Evolutionary conservation across 2,113 vertebrate species (phyloP).

Genomic region (Leptodactylus fuscus): DNA sequence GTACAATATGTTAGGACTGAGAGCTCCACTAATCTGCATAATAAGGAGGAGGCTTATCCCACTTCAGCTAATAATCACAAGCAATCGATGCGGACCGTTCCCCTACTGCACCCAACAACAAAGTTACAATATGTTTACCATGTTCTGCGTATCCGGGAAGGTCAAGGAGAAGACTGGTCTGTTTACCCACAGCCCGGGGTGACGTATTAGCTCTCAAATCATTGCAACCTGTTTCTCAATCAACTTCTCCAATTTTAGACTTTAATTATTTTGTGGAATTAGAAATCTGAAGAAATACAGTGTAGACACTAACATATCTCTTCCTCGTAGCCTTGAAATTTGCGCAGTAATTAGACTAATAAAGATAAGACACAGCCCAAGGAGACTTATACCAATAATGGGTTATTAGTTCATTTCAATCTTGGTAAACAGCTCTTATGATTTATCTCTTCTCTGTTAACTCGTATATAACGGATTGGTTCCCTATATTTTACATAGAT

Average conservation of each 20-base stretch:
- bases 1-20: conserved; percentile 98
- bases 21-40: conserved; percentile 99
- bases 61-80: conserved; percentile 98
- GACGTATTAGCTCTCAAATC: conserved; percentile 73
- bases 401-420: conserved; percentile 33
- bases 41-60: conserved; percentile 99
- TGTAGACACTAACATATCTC: conserved; percentile 53
- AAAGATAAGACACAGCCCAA: conserved; percentile 13
- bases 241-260: conserved; percentile 60
- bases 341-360: conserved; percentile 28
- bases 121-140: conserved; percentile 82
- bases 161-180: conserved; percentile 82
- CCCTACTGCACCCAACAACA: conserved; percentile 82
- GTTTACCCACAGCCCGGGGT: conserved; percentile 79
- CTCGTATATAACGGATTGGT: neutral
- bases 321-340: conserved; percentile 37
- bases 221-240: conserved; percentile 76
- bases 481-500: neutral
- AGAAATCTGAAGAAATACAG: conserved; percentile 49
- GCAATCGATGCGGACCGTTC: conserved; percentile 98
- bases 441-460: conserved; percentile 10
- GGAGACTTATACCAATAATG: conserved; percentile 19
- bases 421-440: neutral
- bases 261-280: conserved; percentile 59
- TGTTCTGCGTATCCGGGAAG: conserved; percentile 76